Conservation (phyloP, 2,113 vertebrate species). For the Barbus barbus region DNA sequence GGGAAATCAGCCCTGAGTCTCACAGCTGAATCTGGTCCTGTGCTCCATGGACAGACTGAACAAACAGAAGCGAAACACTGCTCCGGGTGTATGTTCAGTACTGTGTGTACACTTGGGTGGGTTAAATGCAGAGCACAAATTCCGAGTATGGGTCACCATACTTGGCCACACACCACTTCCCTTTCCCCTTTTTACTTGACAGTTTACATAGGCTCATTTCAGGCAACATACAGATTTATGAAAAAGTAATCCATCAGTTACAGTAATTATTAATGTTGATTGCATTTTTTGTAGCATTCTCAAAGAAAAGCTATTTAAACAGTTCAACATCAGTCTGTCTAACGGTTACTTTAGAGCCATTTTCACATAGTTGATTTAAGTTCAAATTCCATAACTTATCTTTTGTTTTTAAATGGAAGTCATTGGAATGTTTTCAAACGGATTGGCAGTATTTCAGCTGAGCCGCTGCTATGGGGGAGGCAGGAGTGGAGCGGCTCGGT, state of each 20-base stretch:
- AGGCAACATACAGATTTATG: not conserved
- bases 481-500: not conserved
- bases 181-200: no score
- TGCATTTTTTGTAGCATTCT: not conserved
- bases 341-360: not conserved
- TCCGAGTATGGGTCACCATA: no score
- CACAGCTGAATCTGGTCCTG: not conserved
- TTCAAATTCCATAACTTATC: not conserved
- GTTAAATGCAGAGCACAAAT: no score
- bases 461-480: not conserved
- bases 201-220: not conserved
- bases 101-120: no score
- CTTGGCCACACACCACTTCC: no score
- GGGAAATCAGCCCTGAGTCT: conserved; percentile 14
- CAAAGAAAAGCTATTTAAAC: not conserved
- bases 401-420: not conserved
- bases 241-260: not conserved
- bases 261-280: not conserved
- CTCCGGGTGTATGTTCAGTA: no score
- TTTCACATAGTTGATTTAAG: not conserved
- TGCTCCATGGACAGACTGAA: conserved; percentile 9
- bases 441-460: not conserved
- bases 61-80: conserved; percentile 9
- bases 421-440: not conserved
- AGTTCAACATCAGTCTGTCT: not conserved